phyloP scores from a whole-genome alignment of 2,888 invertebrate genomes.

The Gymnocheta viridis region DNA sequence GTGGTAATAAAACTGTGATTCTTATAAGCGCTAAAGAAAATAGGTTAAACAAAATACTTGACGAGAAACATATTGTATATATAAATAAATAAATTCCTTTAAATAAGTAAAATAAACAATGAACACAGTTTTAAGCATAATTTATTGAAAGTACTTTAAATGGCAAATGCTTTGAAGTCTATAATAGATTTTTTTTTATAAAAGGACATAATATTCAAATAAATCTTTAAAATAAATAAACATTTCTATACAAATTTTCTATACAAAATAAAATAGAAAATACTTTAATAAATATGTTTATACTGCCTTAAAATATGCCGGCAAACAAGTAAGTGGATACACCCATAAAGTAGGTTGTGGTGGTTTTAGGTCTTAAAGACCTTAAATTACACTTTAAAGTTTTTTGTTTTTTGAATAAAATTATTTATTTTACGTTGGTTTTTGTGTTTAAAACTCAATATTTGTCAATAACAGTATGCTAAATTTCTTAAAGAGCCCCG shows the following conservation, averaged over 20 bases:
- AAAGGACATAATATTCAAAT: constrained; percentile 21
- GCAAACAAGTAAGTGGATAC: neutral
- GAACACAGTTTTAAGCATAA: neutral
- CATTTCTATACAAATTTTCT: neutral
- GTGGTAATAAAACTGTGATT: neutral
- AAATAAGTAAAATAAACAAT: neutral
- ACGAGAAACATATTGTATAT: neutral
- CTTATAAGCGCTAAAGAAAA: neutral
- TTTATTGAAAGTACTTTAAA: neutral
- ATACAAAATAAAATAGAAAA: neutral
- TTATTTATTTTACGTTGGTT: neutral
- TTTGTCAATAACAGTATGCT: neutral
- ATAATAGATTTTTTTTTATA: neutral
- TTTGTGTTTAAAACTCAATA: neutral
- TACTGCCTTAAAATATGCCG: constrained; percentile 20
- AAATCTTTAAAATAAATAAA: constrained; percentile 28
- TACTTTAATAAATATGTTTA: neutral
- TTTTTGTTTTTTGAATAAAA: neutral
- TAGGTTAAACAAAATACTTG: neutral
- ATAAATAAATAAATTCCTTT: neutral
- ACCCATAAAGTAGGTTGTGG: neutral
- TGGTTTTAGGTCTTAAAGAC: neutral
- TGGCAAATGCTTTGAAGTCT: constrained; percentile 16
- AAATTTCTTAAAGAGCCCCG: neutral
- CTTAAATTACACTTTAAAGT: neutral